These are phyloP conservation scores for Seison nebaliae DNA, from an alignment of 1,140 invertebrate genomes.

Conservation along the genomic window DNA sequence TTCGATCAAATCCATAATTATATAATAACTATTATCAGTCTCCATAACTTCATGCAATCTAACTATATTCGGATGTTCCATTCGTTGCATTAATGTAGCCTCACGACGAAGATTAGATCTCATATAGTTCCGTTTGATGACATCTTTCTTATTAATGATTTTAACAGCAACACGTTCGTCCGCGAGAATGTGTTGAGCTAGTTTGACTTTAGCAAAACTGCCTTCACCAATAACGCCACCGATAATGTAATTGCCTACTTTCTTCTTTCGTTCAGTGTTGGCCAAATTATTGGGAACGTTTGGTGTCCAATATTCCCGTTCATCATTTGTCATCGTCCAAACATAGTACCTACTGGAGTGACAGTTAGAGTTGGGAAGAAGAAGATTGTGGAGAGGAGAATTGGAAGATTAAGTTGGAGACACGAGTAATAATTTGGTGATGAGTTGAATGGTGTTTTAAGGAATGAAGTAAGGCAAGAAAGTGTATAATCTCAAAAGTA, in stretches of 20 bases:
- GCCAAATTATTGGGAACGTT: not conserved
- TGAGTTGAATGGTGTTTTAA: too few relatives aligned
- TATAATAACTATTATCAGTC: conserved; percentile 22
- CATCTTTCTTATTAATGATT: conserved; percentile 19
- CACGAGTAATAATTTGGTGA: too few relatives aligned
- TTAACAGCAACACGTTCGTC: conserved; percentile 24
- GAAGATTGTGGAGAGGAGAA: too few relatives aligned
- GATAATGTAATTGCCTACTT: conserved; percentile 21
- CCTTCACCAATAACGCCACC: conserved; percentile 20
- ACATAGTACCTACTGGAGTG: too few relatives aligned
- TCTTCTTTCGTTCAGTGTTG: conserved; percentile 17
- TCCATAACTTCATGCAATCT: conserved; percentile 24
- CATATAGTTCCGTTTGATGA: conserved; percentile 18
- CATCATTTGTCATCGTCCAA: too few relatives aligned
- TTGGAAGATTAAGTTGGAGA: too few relatives aligned
- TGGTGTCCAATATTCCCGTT: too few relatives aligned
- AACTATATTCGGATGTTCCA: conserved; percentile 22
- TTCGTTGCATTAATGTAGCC: conserved; percentile 18
- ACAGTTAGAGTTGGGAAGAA: too few relatives aligned
- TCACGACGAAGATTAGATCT: conserved; percentile 20
- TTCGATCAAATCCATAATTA: conserved; percentile 21
- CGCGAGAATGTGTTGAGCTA: conserved; percentile 19
- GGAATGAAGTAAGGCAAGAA: too few relatives aligned
- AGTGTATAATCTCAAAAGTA: too few relatives aligned
- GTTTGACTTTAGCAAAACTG: conserved; percentile 20